Conservation (phyloP, 1,140 invertebrate genomes). For the Zaprionus kolodkinae region DNA sequence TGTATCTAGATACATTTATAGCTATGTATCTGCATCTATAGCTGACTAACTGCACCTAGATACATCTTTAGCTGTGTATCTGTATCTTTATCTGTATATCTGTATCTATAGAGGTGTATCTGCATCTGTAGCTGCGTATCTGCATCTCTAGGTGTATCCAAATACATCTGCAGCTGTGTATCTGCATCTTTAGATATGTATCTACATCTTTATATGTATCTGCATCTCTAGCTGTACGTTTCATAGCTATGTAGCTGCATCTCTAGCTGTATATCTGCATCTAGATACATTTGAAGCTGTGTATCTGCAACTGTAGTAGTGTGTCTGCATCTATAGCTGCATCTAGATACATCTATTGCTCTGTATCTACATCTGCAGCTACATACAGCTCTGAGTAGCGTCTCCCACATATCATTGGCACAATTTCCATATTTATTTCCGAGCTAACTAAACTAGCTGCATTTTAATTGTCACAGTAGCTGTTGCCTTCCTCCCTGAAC, state of each 20-base stretch:
- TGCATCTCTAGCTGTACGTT: too few relatives aligned
- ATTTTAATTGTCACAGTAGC: constrained; percentile 57
- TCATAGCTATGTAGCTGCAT: too few relatives aligned
- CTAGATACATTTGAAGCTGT: not conserved
- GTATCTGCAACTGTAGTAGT: not conserved
- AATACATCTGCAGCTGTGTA: not conserved
- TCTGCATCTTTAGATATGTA: too few relatives aligned
- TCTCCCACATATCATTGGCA: not conserved
- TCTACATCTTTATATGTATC: not conserved
- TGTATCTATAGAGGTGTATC: not conserved
- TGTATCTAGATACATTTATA: too few relatives aligned
- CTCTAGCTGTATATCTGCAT: too few relatives aligned
- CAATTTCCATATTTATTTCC: constrained; percentile 31
- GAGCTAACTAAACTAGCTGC: constrained; percentile 40
- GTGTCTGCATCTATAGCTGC: not conserved
- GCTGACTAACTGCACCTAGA: too few relatives aligned
- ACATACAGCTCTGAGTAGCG: not conserved
- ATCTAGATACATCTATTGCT: not conserved
- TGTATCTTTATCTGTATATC: not conserved
- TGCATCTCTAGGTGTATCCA: too few relatives aligned
- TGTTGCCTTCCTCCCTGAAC: constrained; percentile 7
- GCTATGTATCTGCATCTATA: too few relatives aligned
- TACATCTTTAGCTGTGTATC: not conserved
- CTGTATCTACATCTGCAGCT: not conserved
- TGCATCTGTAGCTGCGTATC: not conserved